Conservation (phyloP, 1,140 invertebrate genomes). For the Drosophila saltans region DNA sequence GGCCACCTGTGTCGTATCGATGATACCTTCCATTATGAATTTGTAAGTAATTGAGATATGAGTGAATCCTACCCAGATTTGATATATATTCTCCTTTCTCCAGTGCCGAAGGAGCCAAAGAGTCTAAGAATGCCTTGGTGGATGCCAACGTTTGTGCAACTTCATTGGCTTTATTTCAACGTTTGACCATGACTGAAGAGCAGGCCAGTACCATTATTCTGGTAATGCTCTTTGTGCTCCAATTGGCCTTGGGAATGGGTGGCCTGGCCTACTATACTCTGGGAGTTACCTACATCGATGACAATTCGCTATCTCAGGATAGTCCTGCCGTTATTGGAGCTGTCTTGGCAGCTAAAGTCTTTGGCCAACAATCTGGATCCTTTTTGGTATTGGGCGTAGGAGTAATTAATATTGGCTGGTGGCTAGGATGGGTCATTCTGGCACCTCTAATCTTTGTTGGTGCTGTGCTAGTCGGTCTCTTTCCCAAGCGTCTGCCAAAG, state of each 20-base stretch:
- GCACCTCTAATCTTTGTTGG: conserved; percentile 84
- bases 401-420: conserved; percentile 72
- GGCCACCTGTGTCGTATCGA: conserved; percentile 84
- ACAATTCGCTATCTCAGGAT: conserved; percentile 86
- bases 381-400: conserved; percentile 74
- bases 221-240: conserved; percentile 85
- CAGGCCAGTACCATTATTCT: conserved; percentile 81
- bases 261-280: conserved; percentile 86
- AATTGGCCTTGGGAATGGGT: conserved; percentile 86
- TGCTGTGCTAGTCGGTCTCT: conserved; percentile 85
- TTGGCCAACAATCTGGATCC: conserved; percentile 79
- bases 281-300: conserved; percentile 88
- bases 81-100: not conserved
- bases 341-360: conserved; percentile 64
- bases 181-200: conserved; percentile 45
- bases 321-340: conserved; percentile 83
- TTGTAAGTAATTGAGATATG: conserved; percentile 51
- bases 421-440: conserved; percentile 86
- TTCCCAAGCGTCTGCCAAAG: conserved; percentile 85
- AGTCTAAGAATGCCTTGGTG: conserved; percentile 44
- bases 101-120: conserved; percentile 55
- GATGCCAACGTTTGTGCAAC: conserved; percentile 66
- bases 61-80: too few species aligned
- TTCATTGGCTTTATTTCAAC: conserved; percentile 72
- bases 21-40: conserved; percentile 85